A percentile compares a stretch with the other conserved stretches of the same genome.
These are phyloP conservation scores for Catostomus latipinnis DNA, from an alignment of 2,797 vertebrate species.

Conservation along the genomic window DNA sequence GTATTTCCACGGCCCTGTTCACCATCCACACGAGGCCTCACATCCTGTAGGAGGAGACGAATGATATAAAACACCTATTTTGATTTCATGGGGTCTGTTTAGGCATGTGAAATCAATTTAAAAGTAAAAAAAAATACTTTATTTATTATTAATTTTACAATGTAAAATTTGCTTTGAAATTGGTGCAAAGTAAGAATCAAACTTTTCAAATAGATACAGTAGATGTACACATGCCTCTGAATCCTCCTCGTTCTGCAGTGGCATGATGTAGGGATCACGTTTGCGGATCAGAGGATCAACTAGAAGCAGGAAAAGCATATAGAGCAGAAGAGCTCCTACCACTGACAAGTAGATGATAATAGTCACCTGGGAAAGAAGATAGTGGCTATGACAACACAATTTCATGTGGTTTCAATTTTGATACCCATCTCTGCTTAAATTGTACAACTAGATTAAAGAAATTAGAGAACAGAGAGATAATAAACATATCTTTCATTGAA, in stretches of 20 bases:
- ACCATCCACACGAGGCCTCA: constrained; percentile 68
- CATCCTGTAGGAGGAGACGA: constrained; percentile 76
- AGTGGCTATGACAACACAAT: background rate
- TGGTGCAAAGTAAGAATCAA: too few species aligned
- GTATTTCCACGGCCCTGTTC: constrained; percentile 82
- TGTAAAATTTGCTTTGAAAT: too few species aligned
- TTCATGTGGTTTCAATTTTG: background rate
- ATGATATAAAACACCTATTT: background rate
- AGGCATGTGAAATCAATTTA: too few species aligned
- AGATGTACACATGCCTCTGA: constrained; percentile 79
- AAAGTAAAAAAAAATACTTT: too few species aligned
- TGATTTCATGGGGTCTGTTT: too few species aligned
- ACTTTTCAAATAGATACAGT: too few species aligned
- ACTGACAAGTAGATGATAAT: constrained; percentile 94
- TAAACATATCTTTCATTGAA: background rate
- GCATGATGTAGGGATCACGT: constrained; percentile 87
- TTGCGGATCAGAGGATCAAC: constrained; percentile 95
- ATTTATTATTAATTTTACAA: too few species aligned
- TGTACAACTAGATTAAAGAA: background rate
- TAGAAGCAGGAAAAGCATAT: constrained; percentile 94
- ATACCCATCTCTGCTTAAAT: background rate
- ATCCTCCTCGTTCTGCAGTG: constrained; percentile 90
- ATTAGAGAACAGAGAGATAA: background rate
- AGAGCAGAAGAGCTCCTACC: constrained; percentile 90
- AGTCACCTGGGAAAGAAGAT: constrained; percentile 79